These are phyloP conservation scores for Ditylenchus dipsaci DNA, from an alignment of 1,140 invertebrate species.

Conservation along the genomic window DNA sequence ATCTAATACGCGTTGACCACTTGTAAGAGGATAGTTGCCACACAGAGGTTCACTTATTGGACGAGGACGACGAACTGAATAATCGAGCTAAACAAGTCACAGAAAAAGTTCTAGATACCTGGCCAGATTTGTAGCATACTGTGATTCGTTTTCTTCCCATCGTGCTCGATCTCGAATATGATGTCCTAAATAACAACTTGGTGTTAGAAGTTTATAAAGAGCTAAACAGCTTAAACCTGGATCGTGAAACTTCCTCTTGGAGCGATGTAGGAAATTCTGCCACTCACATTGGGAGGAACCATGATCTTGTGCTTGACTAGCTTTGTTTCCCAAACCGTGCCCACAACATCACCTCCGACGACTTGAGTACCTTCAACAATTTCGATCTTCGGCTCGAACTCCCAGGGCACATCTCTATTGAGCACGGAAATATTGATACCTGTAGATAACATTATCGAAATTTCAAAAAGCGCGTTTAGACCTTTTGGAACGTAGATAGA, in stretches of 20 bases:
- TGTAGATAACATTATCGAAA: constrained; percentile 5
- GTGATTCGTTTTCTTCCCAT: constrained; percentile 85
- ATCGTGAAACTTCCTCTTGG: constrained; percentile 87
- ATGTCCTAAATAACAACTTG: constrained; percentile 21
- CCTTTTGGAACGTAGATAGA: constrained; percentile 99
- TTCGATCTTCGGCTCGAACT: constrained; percentile 77
- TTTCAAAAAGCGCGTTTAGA: constrained; percentile 31
- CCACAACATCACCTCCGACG: constrained; percentile 93
- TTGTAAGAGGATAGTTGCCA: constrained; percentile 92
- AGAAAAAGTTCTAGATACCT: constrained; percentile 57
- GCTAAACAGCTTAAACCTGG: constrained; percentile 64
- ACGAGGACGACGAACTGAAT: constrained; percentile 69
- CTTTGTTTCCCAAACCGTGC: constrained; percentile 89
- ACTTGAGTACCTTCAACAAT: constrained; percentile 89
- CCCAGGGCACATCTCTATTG: constrained; percentile 78
- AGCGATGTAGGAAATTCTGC: constrained; percentile 90
- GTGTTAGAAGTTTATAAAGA: too few species aligned
- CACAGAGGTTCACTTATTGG: constrained; percentile 93
- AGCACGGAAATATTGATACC: constrained; percentile 80
- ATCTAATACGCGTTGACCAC: constrained; percentile 93
- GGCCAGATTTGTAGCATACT: constrained; percentile 89
- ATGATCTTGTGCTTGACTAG: constrained; percentile 93
- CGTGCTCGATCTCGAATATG: constrained; percentile 93
- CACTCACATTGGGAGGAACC: constrained; percentile 83
- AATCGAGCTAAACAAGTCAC: too few species aligned